A percentile compares a stretch with the other conserved stretches of the same genome.
phyloP scores from a whole-genome alignment of 2,888 invertebrate species.

The Mylabris sibirica region DNA sequence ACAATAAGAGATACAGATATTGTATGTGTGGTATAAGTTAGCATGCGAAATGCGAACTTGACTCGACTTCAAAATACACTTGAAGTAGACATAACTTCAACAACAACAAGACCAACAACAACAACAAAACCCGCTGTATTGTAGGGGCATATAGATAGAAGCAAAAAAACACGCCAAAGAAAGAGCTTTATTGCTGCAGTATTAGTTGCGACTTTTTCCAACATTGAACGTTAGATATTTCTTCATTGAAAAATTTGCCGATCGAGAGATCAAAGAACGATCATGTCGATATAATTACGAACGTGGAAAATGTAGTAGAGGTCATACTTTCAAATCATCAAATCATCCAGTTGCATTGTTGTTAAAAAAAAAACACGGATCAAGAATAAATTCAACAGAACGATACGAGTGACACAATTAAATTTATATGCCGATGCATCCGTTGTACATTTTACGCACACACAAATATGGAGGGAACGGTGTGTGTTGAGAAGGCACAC shows the following conservation, averaged over 20 bases:
- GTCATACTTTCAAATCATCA: conserved; percentile 7
- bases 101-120: conserved; percentile 3
- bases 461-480: conserved; percentile 23
- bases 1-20: background rate
- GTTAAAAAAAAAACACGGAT: too few species aligned
- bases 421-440: conserved; percentile 23
- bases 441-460: conserved; percentile 7
- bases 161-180: background rate
- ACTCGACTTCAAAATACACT: conserved; percentile 10
- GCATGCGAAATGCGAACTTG: conserved; percentile 10
- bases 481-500: conserved; percentile 21
- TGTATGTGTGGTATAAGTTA: conserved; percentile 10
- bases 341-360: too few species aligned
- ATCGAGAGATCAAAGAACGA: background rate
- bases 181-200: background rate
- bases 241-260: background rate
- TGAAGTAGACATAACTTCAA: conserved; percentile 7
- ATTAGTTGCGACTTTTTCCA: background rate
- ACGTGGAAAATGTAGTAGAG: background rate
- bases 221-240: background rate
- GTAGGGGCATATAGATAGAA: background rate
- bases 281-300: background rate
- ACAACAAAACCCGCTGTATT: background rate
- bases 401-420: conserved; percentile 25
- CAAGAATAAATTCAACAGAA: too few species aligned